Percentiles rank a stretch among this genome's conserved stretches.
Conservation (phyloP, 1,140 invertebrate species). For the Drosophila watanabei region DNA sequence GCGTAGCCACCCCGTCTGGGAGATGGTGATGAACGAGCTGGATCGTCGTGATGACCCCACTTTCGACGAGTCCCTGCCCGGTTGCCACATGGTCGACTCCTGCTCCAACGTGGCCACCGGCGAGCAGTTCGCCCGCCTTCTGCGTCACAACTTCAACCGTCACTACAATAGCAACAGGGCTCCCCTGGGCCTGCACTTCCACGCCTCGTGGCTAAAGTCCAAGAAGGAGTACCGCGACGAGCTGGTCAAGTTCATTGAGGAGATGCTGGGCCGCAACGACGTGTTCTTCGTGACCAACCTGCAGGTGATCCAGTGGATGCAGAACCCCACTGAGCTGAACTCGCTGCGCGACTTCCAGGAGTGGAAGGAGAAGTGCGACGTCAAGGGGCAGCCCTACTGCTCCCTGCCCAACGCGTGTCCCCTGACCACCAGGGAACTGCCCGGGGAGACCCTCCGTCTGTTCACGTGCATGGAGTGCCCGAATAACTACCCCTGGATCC, state of each 20-base stretch:
- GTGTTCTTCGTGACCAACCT: conserved; percentile 97
- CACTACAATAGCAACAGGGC: conserved; percentile 97
- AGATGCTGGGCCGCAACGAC: conserved; percentile 95
- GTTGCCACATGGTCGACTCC: conserved; percentile 97
- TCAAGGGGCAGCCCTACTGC: conserved; percentile 96
- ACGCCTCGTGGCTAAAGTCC: conserved; percentile 97
- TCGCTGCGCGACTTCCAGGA: conserved; percentile 95
- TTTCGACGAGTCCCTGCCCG: conserved; percentile 95
- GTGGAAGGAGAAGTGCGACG: conserved; percentile 98
- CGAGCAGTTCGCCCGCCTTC: conserved; percentile 94
- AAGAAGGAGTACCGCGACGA: conserved; percentile 97
- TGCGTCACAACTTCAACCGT: conserved; percentile 97
- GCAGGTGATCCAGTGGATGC: conserved; percentile 99
- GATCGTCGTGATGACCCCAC: conserved; percentile 96
- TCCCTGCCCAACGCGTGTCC: conserved; percentile 96
- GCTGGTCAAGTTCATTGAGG: conserved; percentile 97
- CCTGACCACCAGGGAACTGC: conserved; percentile 94
- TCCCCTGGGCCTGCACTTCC: conserved; percentile 97
- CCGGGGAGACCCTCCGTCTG: conserved; percentile 95
- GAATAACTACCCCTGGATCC: conserved; percentile 97
- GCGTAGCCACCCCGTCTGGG: conserved; percentile 96
- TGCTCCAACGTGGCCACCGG: conserved; percentile 96
- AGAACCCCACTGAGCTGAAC: conserved; percentile 95
- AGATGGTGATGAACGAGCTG: conserved; percentile 98
- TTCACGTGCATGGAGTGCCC: conserved; percentile 98